These are phyloP conservation scores for Diarsia rubi DNA, from an alignment of 2,888 invertebrate species.

Conservation along the genomic window DNA sequence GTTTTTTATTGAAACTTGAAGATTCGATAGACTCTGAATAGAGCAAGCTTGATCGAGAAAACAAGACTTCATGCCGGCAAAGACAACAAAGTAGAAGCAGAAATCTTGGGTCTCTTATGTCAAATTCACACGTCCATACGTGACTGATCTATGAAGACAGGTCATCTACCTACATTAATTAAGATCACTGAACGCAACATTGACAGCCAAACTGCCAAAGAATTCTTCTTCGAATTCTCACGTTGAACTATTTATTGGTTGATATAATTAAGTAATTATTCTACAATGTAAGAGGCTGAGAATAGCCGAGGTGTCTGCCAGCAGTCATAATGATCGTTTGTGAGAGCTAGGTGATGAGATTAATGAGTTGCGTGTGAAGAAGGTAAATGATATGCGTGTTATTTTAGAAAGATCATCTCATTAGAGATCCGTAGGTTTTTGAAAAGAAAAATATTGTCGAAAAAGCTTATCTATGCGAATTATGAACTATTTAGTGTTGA, in stretches of 20 bases:
- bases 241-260: conserved; percentile 58
- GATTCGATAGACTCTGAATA: too few species aligned
- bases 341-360: conserved; percentile 49
- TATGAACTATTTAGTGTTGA: neutral
- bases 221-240: conserved; percentile 42
- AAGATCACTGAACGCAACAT: conserved; percentile 50
- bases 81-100: conserved; percentile 3
- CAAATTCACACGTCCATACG: conserved; percentile 34
- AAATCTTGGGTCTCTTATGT: conserved; percentile 15
- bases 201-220: conserved; percentile 45
- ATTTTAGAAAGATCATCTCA: conserved; percentile 12
- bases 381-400: conserved; percentile 39
- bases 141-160: conserved; percentile 55
- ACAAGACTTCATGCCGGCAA: too few species aligned
- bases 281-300: conserved; percentile 55
- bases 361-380: conserved; percentile 41
- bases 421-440: conserved; percentile 17
- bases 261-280: conserved; percentile 58
- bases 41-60: neutral
- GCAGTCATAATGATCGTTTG: conserved; percentile 40
- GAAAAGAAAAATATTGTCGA: neutral
- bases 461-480: neutral
- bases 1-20: neutral
- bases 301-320: conserved; percentile 48
- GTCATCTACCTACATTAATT: conserved; percentile 61